Conservation (phyloP, 2,888 invertebrate genomes). For the Hypomecis atomaria region DNA sequence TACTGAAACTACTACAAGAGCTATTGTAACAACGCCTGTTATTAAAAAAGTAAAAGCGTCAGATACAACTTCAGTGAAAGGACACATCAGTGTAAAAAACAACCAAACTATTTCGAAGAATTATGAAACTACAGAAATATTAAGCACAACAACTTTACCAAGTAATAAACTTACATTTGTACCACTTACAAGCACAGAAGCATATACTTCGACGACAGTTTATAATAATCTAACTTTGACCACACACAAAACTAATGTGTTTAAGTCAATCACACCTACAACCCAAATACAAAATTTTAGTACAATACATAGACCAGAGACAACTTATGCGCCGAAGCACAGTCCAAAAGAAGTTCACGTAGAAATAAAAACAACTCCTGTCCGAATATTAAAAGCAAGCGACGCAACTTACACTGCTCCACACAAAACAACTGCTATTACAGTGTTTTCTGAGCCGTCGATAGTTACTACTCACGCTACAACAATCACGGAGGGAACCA, state of each 20-base stretch:
- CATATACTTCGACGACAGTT: background rate
- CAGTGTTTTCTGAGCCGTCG: slow-evolving; percentile 30
- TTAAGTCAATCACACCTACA: slow-evolving; percentile 36
- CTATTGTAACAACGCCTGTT: slow-evolving; percentile 26
- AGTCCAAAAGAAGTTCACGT: slow-evolving; percentile 34
- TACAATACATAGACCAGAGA: slow-evolving; percentile 53
- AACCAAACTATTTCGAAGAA: background rate
- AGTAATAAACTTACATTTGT: background rate
- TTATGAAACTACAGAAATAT: background rate
- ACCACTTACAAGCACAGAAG: slow-evolving; percentile 1
- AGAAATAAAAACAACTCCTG: slow-evolving; percentile 36
- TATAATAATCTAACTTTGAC: slow-evolving; percentile 34
- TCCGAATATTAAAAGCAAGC: slow-evolving; percentile 29
- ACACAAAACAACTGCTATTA: slow-evolving; percentile 21
- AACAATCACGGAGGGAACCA: slow-evolving; percentile 42
- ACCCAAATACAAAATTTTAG: slow-evolving; percentile 36
- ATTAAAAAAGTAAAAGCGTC: slow-evolving; percentile 33
- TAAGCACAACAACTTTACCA: background rate
- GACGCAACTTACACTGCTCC: slow-evolving; percentile 11
- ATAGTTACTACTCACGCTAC: slow-evolving; percentile 30
- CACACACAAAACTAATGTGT: slow-evolving; percentile 35
- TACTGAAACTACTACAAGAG: slow-evolving; percentile 8
- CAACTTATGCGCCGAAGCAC: slow-evolving; percentile 41
- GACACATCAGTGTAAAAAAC: background rate
- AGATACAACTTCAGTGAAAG: background rate